A percentile compares a stretch with the other conserved stretches of the same genome.
Evolutionary conservation across 2,113 vertebrate genomes (phyloP).

Genomic region (Percina caprodes): DNA sequence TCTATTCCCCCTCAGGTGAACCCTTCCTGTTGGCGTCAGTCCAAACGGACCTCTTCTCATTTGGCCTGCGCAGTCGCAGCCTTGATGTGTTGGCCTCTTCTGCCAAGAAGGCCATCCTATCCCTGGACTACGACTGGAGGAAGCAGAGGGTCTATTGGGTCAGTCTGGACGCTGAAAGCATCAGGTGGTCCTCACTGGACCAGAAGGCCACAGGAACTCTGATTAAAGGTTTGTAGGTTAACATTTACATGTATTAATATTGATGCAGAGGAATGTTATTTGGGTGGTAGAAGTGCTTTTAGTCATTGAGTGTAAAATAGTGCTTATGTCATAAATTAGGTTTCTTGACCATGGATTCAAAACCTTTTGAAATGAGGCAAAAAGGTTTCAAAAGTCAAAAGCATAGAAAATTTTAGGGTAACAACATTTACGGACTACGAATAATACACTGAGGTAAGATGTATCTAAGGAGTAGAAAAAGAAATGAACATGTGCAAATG

Average conservation of each 20-base stretch:
- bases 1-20: conserved; percentile 78
- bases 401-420: too few species aligned
- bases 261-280: too few species aligned
- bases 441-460: too few species aligned
- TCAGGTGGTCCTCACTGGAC: conserved; percentile 88
- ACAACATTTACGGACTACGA: too few species aligned
- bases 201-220: conserved; percentile 85
- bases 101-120: conserved; percentile 85
- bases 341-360: too few species aligned
- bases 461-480: too few species aligned
- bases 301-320: too few species aligned
- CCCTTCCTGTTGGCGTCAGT: conserved; percentile 85
- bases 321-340: too few species aligned
- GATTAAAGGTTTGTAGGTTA: conserved; percentile 84
- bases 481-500: too few species aligned
- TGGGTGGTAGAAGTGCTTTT: too few species aligned
- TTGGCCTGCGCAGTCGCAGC: conserved; percentile 83
- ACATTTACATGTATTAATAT: not conserved
- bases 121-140: conserved; percentile 90
- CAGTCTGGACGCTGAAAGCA: conserved; percentile 84
- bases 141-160: conserved; percentile 91
- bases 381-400: too few species aligned
- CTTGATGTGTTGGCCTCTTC: conserved; percentile 82
- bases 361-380: too few species aligned
- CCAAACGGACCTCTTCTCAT: conserved; percentile 86